Base-by-base conservation (phyloP, 2,888 invertebrate genomes). In the Rhorus exstirpatorius region DNA sequence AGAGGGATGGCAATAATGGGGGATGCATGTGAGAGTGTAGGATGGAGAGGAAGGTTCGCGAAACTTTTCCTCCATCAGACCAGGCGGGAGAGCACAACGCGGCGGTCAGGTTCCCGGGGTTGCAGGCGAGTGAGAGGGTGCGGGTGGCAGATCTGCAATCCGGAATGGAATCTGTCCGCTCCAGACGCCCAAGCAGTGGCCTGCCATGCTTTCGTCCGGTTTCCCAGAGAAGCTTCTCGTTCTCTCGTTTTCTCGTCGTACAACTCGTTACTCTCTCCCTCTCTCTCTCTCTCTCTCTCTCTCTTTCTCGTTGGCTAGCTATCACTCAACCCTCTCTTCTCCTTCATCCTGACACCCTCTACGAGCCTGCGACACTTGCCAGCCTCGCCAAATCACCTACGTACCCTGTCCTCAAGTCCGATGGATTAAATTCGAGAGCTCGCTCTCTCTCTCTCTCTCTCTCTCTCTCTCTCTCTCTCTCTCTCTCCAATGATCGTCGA, bases 151-250 rank as follows among this genome's bases (percentile, higher is more conserved):
- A 92, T 91, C 90, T 91, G 89, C 91, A 90, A 91, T 90, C 90
- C 89, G 91, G 92, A 92, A 92, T 92, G 90, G 92, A 91, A 92
- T 91, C 92, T 92, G 92, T 92, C 92, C 89, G 91, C 86, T 90
- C 90, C 92, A 92, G 92, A 92, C 91, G 86, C n/a, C n/a, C 90
- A 90, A 90, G 87, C 86, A 87, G 85, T 67, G 70, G 84, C 70
- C 85, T 85, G 85, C 81, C 86, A 86, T 85, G 78, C 86, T 85
- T 85, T 85, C 88, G 76, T 79, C 79, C 83, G 53, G 81, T 81
- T 72, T 81, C 77, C 77, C 74, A 14, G 77, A 77, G 72, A 77
- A 72, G 76, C 60, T 19, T 58, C 63, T 51, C 41, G 46, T 68
- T 58, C 70, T 61, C 71, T 79, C 74, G 61, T n/a, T 61, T 71